Conservation (phyloP, 2,113 vertebrate species). For the Pterocles orientalis region DNA sequence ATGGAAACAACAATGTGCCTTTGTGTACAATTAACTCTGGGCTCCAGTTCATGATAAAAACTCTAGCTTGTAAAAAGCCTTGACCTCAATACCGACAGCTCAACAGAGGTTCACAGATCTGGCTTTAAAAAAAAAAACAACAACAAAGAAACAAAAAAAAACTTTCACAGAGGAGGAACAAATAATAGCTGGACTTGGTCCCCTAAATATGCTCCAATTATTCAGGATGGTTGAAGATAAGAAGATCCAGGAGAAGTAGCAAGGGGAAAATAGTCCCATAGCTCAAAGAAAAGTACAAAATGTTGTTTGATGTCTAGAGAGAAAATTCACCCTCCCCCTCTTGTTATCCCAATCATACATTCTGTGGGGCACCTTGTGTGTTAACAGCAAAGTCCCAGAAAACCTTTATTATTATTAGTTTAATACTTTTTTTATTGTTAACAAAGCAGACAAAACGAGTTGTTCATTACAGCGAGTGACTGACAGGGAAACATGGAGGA, state of each 20-base stretch:
- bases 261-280: background rate
- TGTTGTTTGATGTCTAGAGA: background rate
- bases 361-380: slow-evolving; percentile 11
- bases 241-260: slow-evolving; percentile 13
- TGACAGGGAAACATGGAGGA: slow-evolving; percentile 80
- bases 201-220: slow-evolving; percentile 61
- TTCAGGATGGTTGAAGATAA: slow-evolving; percentile 52
- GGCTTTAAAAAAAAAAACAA: background rate
- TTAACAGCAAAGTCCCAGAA: slow-evolving; percentile 33
- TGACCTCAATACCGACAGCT: slow-evolving; percentile 71
- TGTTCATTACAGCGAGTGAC: slow-evolving; percentile 74
- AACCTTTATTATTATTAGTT: slow-evolving; percentile 70
- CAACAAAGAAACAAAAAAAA: background rate
- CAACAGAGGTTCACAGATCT: slow-evolving; percentile 67
- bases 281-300: slow-evolving; percentile 14
- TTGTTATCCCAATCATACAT: slow-evolving; percentile 41
- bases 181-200: slow-evolving; percentile 42
- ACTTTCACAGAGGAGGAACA: slow-evolving; percentile 41
- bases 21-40: slow-evolving; percentile 75
- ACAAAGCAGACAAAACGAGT: slow-evolving; percentile 77
- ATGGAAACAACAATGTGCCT: slow-evolving; percentile 73
- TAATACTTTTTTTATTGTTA: slow-evolving; percentile 73
- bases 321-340: slow-evolving; percentile 44
- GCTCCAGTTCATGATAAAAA: slow-evolving; percentile 71
- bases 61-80: slow-evolving; percentile 69